These are phyloP conservation scores for Notarius quadriscutis DNA, from an alignment of 2,113 vertebrate species.

Conservation along the genomic window DNA sequence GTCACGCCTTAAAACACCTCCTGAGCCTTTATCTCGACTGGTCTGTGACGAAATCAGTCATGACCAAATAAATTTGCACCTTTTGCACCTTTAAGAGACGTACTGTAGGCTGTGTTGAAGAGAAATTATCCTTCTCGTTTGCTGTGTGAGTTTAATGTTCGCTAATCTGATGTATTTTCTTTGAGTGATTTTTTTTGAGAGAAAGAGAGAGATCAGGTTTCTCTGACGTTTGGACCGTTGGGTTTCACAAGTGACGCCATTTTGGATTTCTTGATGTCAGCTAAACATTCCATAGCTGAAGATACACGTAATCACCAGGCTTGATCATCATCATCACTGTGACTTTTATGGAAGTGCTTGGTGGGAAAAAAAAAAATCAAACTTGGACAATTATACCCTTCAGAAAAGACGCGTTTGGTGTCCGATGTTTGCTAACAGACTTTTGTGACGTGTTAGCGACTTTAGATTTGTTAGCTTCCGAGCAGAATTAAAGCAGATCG, in stretches of 20 bases:
- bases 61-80: background rate
- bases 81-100: background rate
- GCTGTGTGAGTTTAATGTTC: background rate
- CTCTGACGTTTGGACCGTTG: background rate
- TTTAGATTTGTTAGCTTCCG: background rate
- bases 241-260: background rate
- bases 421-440: background rate
- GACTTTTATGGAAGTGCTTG: background rate
- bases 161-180: background rate
- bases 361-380: background rate
- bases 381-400: background rate
- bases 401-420: background rate
- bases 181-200: background rate
- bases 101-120: background rate
- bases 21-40: background rate
- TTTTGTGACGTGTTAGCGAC: background rate
- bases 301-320: background rate
- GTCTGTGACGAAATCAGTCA: background rate
- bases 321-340: background rate
- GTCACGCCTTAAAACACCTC: background rate
- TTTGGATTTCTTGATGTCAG: background rate
- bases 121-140: no score
- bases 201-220: background rate
- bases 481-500: background rate
- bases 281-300: background rate